phyloP scores from a whole-genome alignment of 1,140 invertebrate species.

The Aradophagus sp. region DNA sequence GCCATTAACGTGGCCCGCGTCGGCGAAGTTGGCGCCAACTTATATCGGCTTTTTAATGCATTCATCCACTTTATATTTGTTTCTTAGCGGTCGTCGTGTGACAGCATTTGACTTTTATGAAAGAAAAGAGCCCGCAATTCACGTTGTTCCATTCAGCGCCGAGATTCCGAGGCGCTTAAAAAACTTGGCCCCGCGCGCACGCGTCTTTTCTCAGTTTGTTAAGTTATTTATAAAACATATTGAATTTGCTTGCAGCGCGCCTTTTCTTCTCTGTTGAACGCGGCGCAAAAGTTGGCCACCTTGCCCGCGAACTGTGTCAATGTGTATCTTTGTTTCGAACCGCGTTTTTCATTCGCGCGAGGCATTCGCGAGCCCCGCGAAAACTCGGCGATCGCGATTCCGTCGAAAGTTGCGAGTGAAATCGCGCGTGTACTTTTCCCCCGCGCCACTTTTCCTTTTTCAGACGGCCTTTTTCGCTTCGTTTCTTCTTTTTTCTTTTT shows the following conservation, averaged over 20 bases:
- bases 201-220: conserved; percentile 32
- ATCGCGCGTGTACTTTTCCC: too few relatives aligned
- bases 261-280: conserved; percentile 7
- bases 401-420: too few relatives aligned
- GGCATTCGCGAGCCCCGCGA: too few relatives aligned
- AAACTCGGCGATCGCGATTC: too few relatives aligned
- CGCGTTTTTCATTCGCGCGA: too few relatives aligned
- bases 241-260: conserved; percentile 33
- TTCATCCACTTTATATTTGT: conserved; percentile 48
- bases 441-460: too few relatives aligned
- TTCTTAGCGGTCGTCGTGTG: conserved; percentile 31
- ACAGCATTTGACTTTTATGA: conserved; percentile 54
- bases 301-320: too few relatives aligned
- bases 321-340: too few relatives aligned
- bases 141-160: conserved; percentile 39
- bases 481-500: neutral
- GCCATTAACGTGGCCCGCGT: conserved; percentile 12
- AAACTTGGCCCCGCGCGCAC: too few relatives aligned
- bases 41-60: conserved; percentile 48
- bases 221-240: conserved; percentile 46
- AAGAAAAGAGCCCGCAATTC: conserved; percentile 46
- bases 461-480: too few relatives aligned
- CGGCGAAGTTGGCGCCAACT: conserved; percentile 20
- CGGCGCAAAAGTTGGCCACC: conserved; percentile 2
- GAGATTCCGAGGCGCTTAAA: conserved; percentile 31